Evolutionary conservation across 2,888 invertebrate genomes (phyloP).

Genomic region (Harpalus rubripes): DNA sequence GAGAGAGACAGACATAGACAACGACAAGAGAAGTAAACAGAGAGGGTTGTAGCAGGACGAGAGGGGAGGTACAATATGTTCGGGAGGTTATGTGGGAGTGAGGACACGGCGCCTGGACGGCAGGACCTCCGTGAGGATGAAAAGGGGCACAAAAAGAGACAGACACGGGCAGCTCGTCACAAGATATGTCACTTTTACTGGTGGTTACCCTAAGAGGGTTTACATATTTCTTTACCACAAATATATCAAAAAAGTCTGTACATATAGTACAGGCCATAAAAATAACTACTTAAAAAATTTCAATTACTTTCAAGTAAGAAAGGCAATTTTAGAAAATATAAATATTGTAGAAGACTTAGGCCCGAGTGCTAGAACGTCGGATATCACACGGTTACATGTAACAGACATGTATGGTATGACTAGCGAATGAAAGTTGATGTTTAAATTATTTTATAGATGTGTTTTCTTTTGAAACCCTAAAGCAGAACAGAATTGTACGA

Average conservation of each 20-base stretch:
- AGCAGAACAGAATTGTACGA: too few species aligned
- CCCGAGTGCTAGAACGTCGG: too few species aligned
- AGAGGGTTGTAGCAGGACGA: slow-evolving; percentile 31
- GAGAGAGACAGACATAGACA: slow-evolving; percentile 58
- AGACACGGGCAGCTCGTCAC: slow-evolving; percentile 33
- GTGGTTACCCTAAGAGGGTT: neutral
- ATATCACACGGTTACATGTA: too few species aligned
- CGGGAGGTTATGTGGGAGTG: slow-evolving; percentile 21
- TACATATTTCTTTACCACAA: neutral
- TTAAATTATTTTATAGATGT: too few species aligned
- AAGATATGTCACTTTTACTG: neutral
- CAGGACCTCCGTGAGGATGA: slow-evolving; percentile 21
- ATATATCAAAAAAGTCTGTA: neutral
- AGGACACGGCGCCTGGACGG: slow-evolving; percentile 29
- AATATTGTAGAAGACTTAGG: too few species aligned
- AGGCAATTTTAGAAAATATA: too few species aligned
- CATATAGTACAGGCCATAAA: neutral
- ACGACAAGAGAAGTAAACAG: slow-evolving; percentile 48
- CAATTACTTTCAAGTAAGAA: too few species aligned
- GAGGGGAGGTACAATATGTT: slow-evolving; percentile 26
- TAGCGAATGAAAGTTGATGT: too few species aligned
- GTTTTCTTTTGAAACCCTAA: too few species aligned
- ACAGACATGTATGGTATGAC: too few species aligned
- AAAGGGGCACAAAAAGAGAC: slow-evolving; percentile 25
- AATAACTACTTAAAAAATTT: too few species aligned